Base-by-base conservation (phyloP, 2,888 invertebrate genomes). In the Phrixothrix hirtus region DNA sequence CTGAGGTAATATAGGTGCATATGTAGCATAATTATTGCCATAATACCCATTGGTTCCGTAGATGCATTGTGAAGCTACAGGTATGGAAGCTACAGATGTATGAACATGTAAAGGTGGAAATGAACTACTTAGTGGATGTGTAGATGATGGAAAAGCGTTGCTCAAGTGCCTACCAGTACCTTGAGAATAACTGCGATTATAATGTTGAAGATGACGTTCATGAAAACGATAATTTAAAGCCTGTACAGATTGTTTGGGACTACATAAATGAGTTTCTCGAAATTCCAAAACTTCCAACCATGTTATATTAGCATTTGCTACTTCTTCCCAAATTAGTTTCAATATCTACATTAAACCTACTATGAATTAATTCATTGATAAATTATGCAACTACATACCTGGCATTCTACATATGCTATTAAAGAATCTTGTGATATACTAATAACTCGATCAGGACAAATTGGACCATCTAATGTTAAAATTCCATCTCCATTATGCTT, bases 321-420 rank as follows among this genome's bases (percentile, higher is more conserved):
- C 81, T 27, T 84, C 79, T 68, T 89, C 89, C 82, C 88, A 87
- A 61, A 91, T 86, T 54, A 85, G 81, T 51, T 86, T 86, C 77
- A 92, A 81, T 67, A 92, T 88, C 87, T 88, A 67, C 1, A 71
- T 69, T 17, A 21, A 37, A 48, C 5, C 10, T 5, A 30, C 10
- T 11, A 10, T n/a, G 6, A 11, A 11, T 30, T 6, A 30, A 30
- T 9, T 30, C n/a, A 10, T 25, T 25, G 7, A 25, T 7, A 29
- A 29, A 9, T 13, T 10, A 10, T 14, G 11, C 13, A 9, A 39
- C 29, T 2, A 31, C 31, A 62, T 72, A 89, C 89, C 83, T 92
- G 88, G 68, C 92, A 92, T 77, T 94, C 94, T 32, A 90, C 89
- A 73, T 88, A 88, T 12, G 93, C 94, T 16, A 91, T 85, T 63